These are phyloP conservation scores for Passer montanus DNA, from an alignment of 2,113 vertebrate genomes.

Conservation along the genomic window DNA sequence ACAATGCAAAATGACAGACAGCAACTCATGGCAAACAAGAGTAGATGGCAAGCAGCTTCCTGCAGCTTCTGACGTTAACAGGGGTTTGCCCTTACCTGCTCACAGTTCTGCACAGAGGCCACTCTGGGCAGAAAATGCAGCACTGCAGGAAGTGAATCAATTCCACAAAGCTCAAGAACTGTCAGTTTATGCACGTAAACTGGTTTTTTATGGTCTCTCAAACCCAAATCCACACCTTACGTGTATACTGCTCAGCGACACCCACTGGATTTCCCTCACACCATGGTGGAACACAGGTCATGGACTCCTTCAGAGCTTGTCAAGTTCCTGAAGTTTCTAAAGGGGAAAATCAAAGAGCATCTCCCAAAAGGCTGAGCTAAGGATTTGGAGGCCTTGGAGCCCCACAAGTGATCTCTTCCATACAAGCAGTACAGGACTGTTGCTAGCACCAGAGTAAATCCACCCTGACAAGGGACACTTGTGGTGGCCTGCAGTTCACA, in stretches of 20 bases:
- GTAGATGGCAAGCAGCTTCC: slow-evolving; percentile 56
- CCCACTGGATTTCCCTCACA: not conserved
- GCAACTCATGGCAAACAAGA: slow-evolving; percentile 43
- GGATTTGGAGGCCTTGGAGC: not conserved
- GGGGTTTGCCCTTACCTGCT: slow-evolving; percentile 49
- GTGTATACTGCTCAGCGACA: not conserved
- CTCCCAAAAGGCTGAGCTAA: not conserved
- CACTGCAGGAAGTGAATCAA: not conserved
- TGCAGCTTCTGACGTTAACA: slow-evolving; percentile 38
- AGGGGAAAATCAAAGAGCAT: slow-evolving; percentile 30
- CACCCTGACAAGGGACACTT: not conserved
- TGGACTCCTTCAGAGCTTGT: slow-evolving; percentile 21
- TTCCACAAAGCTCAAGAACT: slow-evolving; percentile 28
- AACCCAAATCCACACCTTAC: not conserved
- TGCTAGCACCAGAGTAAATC: slow-evolving; percentile 36
- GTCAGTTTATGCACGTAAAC: slow-evolving; percentile 25
- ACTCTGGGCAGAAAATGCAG: slow-evolving; percentile 28
- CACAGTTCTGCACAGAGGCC: not conserved
- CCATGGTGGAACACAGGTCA: not conserved
- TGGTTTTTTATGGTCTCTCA: not conserved
- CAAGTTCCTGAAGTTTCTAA: slow-evolving; percentile 16
- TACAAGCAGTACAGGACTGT: not conserved
- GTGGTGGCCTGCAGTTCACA: slow-evolving; percentile 6
- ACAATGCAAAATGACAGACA: slow-evolving; percentile 69
- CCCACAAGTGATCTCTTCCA: not conserved